phyloP scores from a whole-genome alignment of 1,140 invertebrate genomes.

The Drosophila pseudoobscura region DNA sequence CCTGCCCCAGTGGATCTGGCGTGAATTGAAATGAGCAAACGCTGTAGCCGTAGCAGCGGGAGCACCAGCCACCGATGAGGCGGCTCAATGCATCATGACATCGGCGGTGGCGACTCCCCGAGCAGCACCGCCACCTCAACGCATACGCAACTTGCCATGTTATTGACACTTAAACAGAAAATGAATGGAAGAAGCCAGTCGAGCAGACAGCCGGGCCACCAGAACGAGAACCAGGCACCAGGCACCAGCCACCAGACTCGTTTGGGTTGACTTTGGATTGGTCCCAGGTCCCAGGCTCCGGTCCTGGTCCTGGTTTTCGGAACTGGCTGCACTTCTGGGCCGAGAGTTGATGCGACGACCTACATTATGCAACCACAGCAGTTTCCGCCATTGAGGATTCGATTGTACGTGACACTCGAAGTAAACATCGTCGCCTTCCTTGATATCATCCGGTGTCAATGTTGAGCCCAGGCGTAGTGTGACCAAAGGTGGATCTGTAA shows the following conservation, averaged over 20 bases:
- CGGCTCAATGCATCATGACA: conserved; percentile 40
- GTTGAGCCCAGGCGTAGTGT: conserved; percentile 92
- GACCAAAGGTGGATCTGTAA: conserved; percentile 93
- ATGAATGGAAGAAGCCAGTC: conserved; percentile 60
- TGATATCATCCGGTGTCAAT: conserved; percentile 93
- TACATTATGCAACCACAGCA: conserved; percentile 94
- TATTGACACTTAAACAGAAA: conserved; percentile 78
- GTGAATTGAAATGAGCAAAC: conserved; percentile 78
- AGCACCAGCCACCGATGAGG: no score
- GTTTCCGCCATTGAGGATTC: conserved; percentile 92
- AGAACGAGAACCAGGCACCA: conserved; percentile 1
- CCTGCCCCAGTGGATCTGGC: conserved; percentile 25
- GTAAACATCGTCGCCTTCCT: conserved; percentile 96
- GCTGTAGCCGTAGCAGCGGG: conserved; percentile 2
- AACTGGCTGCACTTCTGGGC: background rate
- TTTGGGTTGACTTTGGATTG: background rate
- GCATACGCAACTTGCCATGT: conserved; percentile 73
- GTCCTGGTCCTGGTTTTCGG: background rate
- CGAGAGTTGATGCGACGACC: conserved; percentile 84
- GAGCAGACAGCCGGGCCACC: conserved; percentile 57
- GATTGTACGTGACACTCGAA: conserved; percentile 96
- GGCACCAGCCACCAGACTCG: background rate
- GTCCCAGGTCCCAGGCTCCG: background rate
- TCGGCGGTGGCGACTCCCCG: conserved; percentile 29
- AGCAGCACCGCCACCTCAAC: conserved; percentile 33